Base-by-base conservation (phyloP, 2,888 invertebrate species). In the Rhamphomyia laevipes region DNA sequence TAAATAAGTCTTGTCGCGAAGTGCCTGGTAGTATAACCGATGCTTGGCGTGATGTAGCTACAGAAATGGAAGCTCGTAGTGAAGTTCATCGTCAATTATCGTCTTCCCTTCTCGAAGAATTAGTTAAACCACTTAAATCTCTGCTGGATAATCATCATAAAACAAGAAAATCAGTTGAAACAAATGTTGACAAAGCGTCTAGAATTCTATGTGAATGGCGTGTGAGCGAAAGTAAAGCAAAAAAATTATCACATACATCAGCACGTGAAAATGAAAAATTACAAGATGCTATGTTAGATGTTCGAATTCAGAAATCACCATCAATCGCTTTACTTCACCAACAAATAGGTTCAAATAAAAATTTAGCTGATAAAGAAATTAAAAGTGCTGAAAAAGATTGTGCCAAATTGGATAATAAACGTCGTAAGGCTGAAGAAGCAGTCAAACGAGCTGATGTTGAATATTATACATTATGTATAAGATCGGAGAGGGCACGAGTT, bases 391-490 rank as follows among this genome's bases (percentile, higher is more conserved):
- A 82, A 56, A 76, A 78, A 56, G 82, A 82, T 60, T 79, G 77
- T 52, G 80, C 77, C 31, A 82, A 93, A 77, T 70, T 93, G 63
- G 91, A 91, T 68, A 82, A 86, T 51, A 91, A 94, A 64, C 82
- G 90, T 62, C 78, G 84, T 57, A 92, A 93, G 71, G 86, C 90
- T 21, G 90, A 91, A 70, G 91, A 93, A 63, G 82, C 87, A 5
- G 86, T 93, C 31, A 85, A 89, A 63, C 87, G 92, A 66, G 86
- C 91, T 46, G 94, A 94, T 71, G 85, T 89, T 52, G 92, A 94
- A 63, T 95, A 94, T 71, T 93, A 93, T 63, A 89, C 89, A 55
- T 79, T 87, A 46, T 92, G 92, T 63, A 84, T 93, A 55, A 80
- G 91, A 59, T 87, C 93, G 30, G 95, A 95, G 73, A 76, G 91